These are phyloP conservation scores for Echiichthys vipera DNA, from an alignment of 2,797 vertebrate genomes.

Conservation along the genomic window DNA sequence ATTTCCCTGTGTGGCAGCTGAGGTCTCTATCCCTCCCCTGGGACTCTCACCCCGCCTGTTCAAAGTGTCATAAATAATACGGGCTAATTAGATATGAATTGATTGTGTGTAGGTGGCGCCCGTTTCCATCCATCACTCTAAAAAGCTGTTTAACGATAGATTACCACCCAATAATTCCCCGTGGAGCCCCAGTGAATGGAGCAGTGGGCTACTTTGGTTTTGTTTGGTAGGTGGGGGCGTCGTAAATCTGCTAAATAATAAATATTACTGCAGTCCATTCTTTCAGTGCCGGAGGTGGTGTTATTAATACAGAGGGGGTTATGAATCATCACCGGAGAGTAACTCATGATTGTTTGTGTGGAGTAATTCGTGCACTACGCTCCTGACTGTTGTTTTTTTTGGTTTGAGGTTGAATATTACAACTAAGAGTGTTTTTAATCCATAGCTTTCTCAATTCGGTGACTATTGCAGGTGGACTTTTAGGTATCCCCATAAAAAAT, in stretches of 20 bases:
- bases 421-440: neutral
- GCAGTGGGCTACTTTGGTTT: conserved; percentile 80
- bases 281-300: conserved; percentile 86
- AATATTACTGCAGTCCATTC: conserved; percentile 77
- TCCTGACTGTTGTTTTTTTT: neutral
- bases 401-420: too few species aligned
- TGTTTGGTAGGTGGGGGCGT: conserved; percentile 60
- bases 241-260: conserved; percentile 89
- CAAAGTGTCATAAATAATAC: conserved; percentile 91
- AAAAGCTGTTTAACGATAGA: conserved; percentile 90
- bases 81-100: conserved; percentile 92
- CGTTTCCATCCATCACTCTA: conserved; percentile 91
- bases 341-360: neutral
- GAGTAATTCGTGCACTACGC: too few species aligned
- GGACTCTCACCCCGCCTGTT: conserved; percentile 81
- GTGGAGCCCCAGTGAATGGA: conserved; percentile 86
- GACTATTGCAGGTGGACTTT: too few species aligned
- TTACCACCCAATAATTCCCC: conserved; percentile 86
- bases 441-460: too few species aligned
- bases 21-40: conserved; percentile 82
- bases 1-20: conserved; percentile 88
- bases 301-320: conserved; percentile 86
- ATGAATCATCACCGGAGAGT: conserved; percentile 78
- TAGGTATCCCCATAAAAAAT: too few species aligned
- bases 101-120: conserved; percentile 86